Evolutionary conservation across 2,888 invertebrate genomes (phyloP), one percentile per base, ranked within the genome.

Genomic region (Schizaphis graminum): DNA sequence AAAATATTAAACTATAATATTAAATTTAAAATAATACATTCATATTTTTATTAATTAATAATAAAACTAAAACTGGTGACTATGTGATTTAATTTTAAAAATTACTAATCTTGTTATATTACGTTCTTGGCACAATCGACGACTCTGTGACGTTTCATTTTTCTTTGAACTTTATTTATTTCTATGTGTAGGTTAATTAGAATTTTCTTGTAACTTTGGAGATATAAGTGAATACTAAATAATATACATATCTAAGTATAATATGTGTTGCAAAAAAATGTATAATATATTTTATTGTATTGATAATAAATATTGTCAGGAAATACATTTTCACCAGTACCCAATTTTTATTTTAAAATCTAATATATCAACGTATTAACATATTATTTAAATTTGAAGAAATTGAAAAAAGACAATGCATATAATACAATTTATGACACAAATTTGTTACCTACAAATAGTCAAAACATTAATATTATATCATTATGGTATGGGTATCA

Each of bases 111-210:
- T 53, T 91, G 26, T 24, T 53, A 67, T 53, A 41, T 77, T 49
- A 53, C 16, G 35, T 53, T 91, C 53, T 91, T 91, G 91, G 91
- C 91, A 91, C 53, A 56, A 67, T 41, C 28, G 44, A 77, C 77
- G 3, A 35, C 77, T 77, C 35, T 77, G 21, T 21, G 28, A 67
- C 11, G 28, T 90, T 90, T 90, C 44, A 47, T 28, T 89, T 28
- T 89, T 90, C 47, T 61, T 47, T n/a, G 89, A 90, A 90, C 47
- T 47, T 47, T 67, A n/a, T 67, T 90, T 47, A 77, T 35, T 35
- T 77, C 8, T 67, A 77, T 77, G 7, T 35, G 4, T 44, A 47
- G 47, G 67, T 90, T 61, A 47, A 90, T 67, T 47, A 90, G 7
- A 44, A 86, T 28, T 86, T n/a, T 47, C 77, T 41, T 26, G 47